Conservation (phyloP, 1,140 invertebrate genomes). For the Neodiprion fabricii region DNA sequence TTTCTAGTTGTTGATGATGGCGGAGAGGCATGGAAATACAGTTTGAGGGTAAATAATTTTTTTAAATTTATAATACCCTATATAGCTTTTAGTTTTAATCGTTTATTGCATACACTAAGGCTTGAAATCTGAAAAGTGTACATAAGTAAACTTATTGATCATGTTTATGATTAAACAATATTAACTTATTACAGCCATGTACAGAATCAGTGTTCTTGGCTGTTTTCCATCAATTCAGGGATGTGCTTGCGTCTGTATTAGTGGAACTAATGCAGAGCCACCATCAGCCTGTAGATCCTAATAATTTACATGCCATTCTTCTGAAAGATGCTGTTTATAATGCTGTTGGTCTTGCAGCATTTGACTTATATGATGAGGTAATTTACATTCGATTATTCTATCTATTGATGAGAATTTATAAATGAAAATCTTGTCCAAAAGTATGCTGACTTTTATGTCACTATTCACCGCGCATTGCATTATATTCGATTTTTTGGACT, state of each 20-base stretch:
- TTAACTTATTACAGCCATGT: conserved; percentile 72
- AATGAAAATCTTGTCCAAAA: not conserved
- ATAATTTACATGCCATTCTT: conserved; percentile 79
- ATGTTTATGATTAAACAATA: conserved; percentile 7
- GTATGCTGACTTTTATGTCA: not conserved
- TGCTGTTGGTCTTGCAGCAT: conserved; percentile 87
- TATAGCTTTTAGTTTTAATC: too few relatives aligned
- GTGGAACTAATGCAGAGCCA: conserved; percentile 73
- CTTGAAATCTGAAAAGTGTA: conserved; percentile 5
- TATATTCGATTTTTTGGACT: conserved; percentile 19
- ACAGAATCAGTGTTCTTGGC: conserved; percentile 85
- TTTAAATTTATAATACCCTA: conserved; percentile 13
- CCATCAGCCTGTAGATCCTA: conserved; percentile 68
- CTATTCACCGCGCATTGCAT: conserved; percentile 15
- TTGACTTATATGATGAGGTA: conserved; percentile 92
- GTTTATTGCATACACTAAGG: too few relatives aligned
- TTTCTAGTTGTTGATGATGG: conserved; percentile 79
- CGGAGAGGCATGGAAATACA: conserved; percentile 93
- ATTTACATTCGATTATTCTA: conserved; percentile 26
- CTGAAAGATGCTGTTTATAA: conserved; percentile 96
- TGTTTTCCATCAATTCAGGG: conserved; percentile 81
- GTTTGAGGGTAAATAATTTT: conserved; percentile 72
- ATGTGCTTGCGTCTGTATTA: conserved; percentile 74
- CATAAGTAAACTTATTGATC: conserved; percentile 15
- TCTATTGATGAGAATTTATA: not conserved